phyloP scores from a whole-genome alignment of 2,797 vertebrate genomes.

The Lagorchestes hirsutus region DNA sequence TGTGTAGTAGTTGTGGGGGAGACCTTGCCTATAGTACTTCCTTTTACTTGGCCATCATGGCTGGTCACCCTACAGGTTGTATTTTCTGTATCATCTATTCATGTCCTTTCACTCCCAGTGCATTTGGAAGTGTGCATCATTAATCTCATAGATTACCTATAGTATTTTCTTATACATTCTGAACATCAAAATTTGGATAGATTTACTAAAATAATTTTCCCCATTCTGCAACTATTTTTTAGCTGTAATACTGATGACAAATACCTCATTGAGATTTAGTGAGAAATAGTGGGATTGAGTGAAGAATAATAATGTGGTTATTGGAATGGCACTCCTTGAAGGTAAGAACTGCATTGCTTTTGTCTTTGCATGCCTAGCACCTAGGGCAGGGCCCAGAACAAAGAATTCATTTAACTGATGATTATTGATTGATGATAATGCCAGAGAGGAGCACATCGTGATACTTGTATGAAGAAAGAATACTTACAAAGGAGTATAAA shows the following conservation, averaged over 20 bases:
- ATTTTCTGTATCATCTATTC: background rate
- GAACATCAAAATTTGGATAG: background rate
- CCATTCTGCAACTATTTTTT: background rate
- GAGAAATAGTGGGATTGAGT: background rate
- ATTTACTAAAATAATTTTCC: background rate
- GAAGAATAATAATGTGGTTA: background rate
- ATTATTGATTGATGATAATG: background rate
- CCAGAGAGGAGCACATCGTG: background rate
- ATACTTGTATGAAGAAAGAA: background rate
- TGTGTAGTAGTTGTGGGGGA: background rate
- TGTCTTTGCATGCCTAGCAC: background rate
- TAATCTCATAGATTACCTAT: background rate
- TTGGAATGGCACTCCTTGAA: background rate
- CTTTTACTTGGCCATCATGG: background rate
- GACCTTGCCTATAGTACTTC: background rate
- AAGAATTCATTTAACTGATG: background rate
- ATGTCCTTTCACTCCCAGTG: background rate
- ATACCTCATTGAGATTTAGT: background rate
- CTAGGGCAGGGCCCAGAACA: background rate
- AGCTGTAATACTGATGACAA: background rate
- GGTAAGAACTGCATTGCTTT: background rate
- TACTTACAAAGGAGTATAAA: background rate
- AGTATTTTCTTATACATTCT: background rate
- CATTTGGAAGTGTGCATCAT: background rate
- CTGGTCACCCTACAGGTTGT: background rate